Evolutionary conservation across 2,113 vertebrate genomes (phyloP).

Genomic region (Xiphophorus hellerii): DNA sequence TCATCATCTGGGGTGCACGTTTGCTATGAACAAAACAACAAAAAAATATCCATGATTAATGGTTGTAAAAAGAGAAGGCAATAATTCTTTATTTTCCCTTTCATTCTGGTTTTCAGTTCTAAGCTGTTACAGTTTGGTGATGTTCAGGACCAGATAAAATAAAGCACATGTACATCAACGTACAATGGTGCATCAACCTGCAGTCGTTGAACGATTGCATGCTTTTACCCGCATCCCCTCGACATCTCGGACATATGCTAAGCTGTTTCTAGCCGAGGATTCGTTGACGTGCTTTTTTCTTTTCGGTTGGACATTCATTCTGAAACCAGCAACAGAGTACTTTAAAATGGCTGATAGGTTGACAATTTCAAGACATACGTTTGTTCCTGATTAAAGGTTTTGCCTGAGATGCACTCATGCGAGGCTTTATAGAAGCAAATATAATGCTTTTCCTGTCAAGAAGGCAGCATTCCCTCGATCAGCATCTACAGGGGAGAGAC

Average conservation of each 20-base stretch:
- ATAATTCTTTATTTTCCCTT: background rate
- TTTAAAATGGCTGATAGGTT: slow-evolving; percentile 27
- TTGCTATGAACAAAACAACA: background rate
- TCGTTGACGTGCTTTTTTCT: background rate
- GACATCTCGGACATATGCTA: background rate
- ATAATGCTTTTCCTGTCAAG: slow-evolving; percentile 49
- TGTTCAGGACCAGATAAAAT: background rate
- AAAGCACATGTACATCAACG: background rate
- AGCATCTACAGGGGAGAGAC: slow-evolving; percentile 52
- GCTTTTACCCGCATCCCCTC: no score
- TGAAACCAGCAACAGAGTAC: slow-evolving; percentile 24
- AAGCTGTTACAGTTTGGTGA: background rate
- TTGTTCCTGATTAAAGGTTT: slow-evolving; percentile 44
- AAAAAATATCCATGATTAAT: background rate
- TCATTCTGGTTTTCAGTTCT: background rate
- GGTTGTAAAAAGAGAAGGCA: background rate
- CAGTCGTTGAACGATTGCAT: background rate
- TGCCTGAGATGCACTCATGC: slow-evolving; percentile 38
- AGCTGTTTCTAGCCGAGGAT: background rate
- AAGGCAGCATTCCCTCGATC: slow-evolving; percentile 50
- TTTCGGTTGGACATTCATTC: background rate
- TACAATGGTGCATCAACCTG: background rate
- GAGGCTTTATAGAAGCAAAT: slow-evolving; percentile 47
- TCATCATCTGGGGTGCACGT: background rate
- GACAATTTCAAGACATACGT: slow-evolving; percentile 37